Evolutionary conservation across 2,888 invertebrate genomes (phyloP), one percentile per base, ranked within the genome.

Genomic region (Cryptocephalus moraei): DNA sequence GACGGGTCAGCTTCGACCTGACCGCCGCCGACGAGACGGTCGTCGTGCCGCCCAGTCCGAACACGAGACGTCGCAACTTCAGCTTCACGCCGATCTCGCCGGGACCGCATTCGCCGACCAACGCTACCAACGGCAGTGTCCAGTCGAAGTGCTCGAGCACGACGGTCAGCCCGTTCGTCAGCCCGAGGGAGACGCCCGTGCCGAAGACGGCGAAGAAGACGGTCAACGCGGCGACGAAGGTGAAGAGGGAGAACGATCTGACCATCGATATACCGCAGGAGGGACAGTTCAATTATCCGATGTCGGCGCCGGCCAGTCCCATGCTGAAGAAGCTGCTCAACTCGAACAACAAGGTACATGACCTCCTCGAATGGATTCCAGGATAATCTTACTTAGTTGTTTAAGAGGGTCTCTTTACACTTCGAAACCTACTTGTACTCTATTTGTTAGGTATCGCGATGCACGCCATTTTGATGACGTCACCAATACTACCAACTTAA

Each of bases 11-110:
- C 60, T 79, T 79, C 55, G 22, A 22, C 22, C 79, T 79, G 57
- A 76, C 75, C 1, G 67, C 70, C 10, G 46, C 59, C 9, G 59
- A 62, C 22, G 69, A 65, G 41, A 66, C 66, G 13, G 57, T 65
- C 39, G 59, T 62, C 41, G 81, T 84, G 44, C 84, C 84, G 1
- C 82, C 83, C 53, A 85, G 85, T 71, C 86, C 86, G 9, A 87
- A 85, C 52, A 82, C 86, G 39, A 76, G 84, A 51, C 79, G 86
- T 41, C 82, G 86, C 64, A 84, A 86, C 63, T 91, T 87, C 65
- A 88, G 84, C 67, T 91, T 91, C 62, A 85, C 86, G 32, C 91
- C 91, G 0, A 91, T 91, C 62, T 88, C 89, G 33, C 87, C 87
- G 8, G 82, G 81, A n/a, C 80, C 83, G 39, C 80, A 79, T 59